Percentiles rank a stretch among this genome's conserved stretches.
phyloP scores from a whole-genome alignment of 2,888 invertebrate species.

The Cinara cedri region DNA sequence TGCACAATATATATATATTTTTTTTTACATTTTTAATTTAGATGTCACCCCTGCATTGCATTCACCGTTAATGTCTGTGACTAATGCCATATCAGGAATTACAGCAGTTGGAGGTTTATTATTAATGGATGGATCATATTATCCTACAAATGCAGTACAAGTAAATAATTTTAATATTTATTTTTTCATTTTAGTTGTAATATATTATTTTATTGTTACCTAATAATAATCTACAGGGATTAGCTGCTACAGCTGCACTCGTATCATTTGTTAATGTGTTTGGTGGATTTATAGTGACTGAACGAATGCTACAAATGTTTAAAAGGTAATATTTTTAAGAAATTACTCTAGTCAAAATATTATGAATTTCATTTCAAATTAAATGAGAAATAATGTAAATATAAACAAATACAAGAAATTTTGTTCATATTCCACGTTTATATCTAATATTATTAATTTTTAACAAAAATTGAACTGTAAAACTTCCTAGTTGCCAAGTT shows the following conservation, averaged over 20 bases:
- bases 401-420: too few species aligned
- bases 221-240: conserved; percentile 65
- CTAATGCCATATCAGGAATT: conserved; percentile 89
- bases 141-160: conserved; percentile 78
- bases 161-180: conserved; percentile 62
- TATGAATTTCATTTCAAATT: neutral
- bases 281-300: conserved; percentile 87
- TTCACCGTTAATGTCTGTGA: conserved; percentile 91
- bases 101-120: conserved; percentile 89
- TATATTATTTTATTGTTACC: neutral
- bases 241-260: conserved; percentile 83
- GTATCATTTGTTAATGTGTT: conserved; percentile 89
- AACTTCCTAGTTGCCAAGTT: too few species aligned
- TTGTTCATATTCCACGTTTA: too few species aligned
- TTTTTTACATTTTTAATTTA: neutral
- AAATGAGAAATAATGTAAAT: neutral
- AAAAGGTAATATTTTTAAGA: conserved; percentile 67
- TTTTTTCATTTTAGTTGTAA: neutral
- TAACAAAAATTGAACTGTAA: too few species aligned
- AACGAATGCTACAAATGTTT: conserved; percentile 93
- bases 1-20: neutral
- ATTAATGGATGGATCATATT: conserved; percentile 82
- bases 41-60: conserved; percentile 84
- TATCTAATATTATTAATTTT: too few species aligned
- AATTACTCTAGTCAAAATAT: neutral